A percentile compares a stretch with the other conserved stretches of the same genome.
Conservation (phyloP, 2,888 invertebrate species). For the Dryococelus australis region DNA sequence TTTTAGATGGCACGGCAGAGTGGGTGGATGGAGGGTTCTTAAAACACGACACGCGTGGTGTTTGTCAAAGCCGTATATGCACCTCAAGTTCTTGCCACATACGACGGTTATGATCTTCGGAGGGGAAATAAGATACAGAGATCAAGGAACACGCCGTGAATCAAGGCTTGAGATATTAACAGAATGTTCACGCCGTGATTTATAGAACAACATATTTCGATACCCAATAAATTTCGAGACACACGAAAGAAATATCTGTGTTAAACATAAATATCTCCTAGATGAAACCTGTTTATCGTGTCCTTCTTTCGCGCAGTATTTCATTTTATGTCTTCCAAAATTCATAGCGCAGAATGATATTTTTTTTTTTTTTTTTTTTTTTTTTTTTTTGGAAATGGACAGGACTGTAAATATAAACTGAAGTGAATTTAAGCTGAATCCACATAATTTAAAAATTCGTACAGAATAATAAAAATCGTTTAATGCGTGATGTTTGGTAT, state of each 20-base stretch:
- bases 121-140: not conserved
- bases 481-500: no score
- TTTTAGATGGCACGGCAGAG: not conserved
- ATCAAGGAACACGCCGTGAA: not conserved
- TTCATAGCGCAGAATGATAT: no score
- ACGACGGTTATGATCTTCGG: not conserved
- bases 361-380: no score
- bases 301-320: not conserved
- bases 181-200: not conserved
- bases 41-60: not conserved
- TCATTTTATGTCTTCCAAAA: no score
- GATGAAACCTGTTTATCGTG: not conserved
- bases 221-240: not conserved
- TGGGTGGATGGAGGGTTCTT: not conserved
- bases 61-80: not conserved
- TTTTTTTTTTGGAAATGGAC: no score
- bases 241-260: not conserved
- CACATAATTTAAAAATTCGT: no score
- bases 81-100: not conserved
- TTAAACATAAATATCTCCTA: not conserved
- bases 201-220: slow-evolving; percentile 16
- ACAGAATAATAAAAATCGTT: no score
- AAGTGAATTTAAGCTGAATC: no score
- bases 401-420: no score
- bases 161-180: not conserved